phyloP scores from a whole-genome alignment of 2,888 invertebrate genomes.

The Neocrepidodera transversa region DNA sequence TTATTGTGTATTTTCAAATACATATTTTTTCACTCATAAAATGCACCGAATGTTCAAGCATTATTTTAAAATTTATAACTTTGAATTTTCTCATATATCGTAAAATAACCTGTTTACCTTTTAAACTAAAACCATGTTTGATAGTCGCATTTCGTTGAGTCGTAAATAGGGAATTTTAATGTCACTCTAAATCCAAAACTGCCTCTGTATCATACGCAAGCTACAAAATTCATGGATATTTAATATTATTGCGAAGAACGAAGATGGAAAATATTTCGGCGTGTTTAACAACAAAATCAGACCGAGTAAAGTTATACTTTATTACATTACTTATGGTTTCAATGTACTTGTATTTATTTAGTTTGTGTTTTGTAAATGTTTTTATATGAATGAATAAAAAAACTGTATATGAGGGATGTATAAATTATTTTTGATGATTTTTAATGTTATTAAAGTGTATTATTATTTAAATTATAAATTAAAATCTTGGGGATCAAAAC shows the following conservation, averaged over 20 bases:
- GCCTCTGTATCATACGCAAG: neutral
- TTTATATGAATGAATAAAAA: too few species aligned
- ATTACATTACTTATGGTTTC: too few species aligned
- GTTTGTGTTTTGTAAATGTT: too few species aligned
- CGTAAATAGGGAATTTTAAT: constrained; percentile 27
- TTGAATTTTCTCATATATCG: constrained; percentile 5
- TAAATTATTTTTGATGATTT: too few species aligned
- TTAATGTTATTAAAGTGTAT: too few species aligned
- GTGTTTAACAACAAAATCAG: too few species aligned
- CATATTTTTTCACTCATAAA: neutral
- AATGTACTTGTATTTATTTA: too few species aligned
- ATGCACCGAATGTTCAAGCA: neutral
- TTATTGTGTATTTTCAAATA: too few species aligned
- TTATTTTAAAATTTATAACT: constrained; percentile 8
- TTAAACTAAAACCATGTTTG: constrained; percentile 19
- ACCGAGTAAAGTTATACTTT: too few species aligned
- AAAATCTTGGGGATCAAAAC: too few species aligned
- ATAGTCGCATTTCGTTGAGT: constrained; percentile 25
- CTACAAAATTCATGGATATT: constrained; percentile 2
- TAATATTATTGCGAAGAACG: constrained; percentile 2
- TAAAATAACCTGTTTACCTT: constrained; percentile 26
- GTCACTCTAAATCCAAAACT: constrained; percentile 16
- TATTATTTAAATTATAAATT: too few species aligned
- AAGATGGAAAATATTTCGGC: neutral
- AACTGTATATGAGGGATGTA: too few species aligned